These are phyloP conservation scores for Pungitius pungitius DNA, from an alignment of 2,113 vertebrate species.

Conservation along the genomic window DNA sequence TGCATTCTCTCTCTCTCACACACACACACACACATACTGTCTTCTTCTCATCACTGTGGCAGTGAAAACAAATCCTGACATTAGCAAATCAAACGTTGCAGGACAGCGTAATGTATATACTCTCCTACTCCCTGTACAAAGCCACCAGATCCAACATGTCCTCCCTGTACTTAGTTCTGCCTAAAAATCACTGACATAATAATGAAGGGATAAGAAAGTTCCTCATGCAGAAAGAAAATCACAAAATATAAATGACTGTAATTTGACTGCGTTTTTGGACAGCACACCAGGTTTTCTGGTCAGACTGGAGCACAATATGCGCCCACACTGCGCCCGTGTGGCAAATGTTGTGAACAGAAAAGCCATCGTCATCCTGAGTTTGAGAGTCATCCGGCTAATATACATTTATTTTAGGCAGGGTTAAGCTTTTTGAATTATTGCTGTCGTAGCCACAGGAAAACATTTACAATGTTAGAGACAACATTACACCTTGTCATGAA, in stretches of 20 bases:
- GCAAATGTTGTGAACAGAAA: slow-evolving; percentile 44
- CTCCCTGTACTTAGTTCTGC: background rate
- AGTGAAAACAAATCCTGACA: slow-evolving; percentile 38
- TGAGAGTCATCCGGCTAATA: background rate
- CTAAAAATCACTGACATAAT: background rate
- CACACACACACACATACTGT: background rate
- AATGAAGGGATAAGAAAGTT: slow-evolving; percentile 8
- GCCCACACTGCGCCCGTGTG: slow-evolving; percentile 67
- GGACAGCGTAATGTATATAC: slow-evolving; percentile 2
- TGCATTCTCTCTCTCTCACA: background rate
- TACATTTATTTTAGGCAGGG: background rate
- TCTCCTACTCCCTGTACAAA: background rate
- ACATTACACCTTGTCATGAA: background rate
- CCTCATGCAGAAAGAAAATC: background rate
- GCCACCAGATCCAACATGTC: slow-evolving; percentile 13
- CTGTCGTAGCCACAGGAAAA: background rate
- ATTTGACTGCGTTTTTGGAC: background rate
- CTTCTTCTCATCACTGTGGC: slow-evolving; percentile 6
- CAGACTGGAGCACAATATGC: slow-evolving; percentile 10
- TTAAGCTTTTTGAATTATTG: background rate
- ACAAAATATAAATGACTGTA: background rate
- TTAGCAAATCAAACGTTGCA: slow-evolving; percentile 30
- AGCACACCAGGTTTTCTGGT: background rate
- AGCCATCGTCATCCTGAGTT: background rate
- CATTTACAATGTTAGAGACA: background rate